Evolutionary conservation across 2,888 invertebrate genomes (phyloP), one percentile per base, ranked within the genome.

Genomic region (Leptinotarsa haldemani): DNA sequence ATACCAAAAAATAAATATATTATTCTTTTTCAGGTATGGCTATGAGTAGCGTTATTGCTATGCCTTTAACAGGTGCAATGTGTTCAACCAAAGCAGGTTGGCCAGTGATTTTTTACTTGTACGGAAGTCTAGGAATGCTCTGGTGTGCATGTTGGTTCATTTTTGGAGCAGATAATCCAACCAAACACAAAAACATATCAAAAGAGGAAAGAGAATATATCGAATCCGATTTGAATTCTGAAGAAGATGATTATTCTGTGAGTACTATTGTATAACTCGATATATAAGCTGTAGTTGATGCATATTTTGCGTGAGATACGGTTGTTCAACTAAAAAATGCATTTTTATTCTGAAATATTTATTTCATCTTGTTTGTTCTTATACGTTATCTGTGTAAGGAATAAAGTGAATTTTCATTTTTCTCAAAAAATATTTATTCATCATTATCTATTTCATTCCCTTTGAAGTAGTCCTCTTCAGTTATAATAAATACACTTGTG

Each of bases 101-200:
- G 94, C 92, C 93, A 0, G 90, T 92, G 15, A 92, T 93, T 73
- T 94, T 94, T 86, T 94, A 94, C 82, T 85, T 91, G 1, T 92
- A 93, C 80, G 94, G 94, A 0, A 87, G 88, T 4, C 83, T 91
- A 0, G 91, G 92, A 0, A 82, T 90, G 0, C 22, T 90, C 0
- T 93, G 93, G 93, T 85, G 90, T 0, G 73, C 90, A 0, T 75
- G 86, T 0, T 94, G 91, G 88, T 86, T 89, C 9, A 85, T 91
- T 69, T 87, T 92, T 20, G 94, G 93, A 0, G 89, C 92, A 13
- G 91, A 91, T 74, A 90, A 90, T 0, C 94, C 94, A 0, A 87
- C 90, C 1, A 88, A 88, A 16, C 89, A 89, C 80, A 89, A 87
- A 63, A 86, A 86, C 76, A 93, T 94, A 69, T 89, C 92, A 0